Base-by-base conservation (phyloP, 2,113 vertebrate species). In the Fregetta grallaria region DNA sequence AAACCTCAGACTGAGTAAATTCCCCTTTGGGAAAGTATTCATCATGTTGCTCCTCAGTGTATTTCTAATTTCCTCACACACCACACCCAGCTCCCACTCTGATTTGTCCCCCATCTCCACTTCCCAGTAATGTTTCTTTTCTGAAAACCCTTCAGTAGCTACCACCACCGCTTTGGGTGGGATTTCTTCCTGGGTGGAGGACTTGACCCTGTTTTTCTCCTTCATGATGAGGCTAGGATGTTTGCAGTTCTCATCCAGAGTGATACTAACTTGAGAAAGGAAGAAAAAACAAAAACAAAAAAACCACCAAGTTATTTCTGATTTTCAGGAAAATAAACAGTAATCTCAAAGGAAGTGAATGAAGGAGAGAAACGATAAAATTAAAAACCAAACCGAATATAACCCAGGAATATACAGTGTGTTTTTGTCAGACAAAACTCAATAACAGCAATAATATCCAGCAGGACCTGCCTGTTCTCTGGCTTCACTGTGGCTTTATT, bases 31-130 rank as follows among this genome's bases (percentile, higher is more conserved):
- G 29, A 32, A 26, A 25, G 9, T 4, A 4, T 21, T 29, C 8
- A 1, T 25, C 0, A 1, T 10, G 26, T 15, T 38, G 27, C 14
- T 63, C 10, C 5, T 76, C 42, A 87, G 13, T 3, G 9, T 15
- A 19, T 76, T 36, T 22, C 77, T 56, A 8, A 29, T 12, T 13
- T 44, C 15, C 23, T 92, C 77, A 38, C 15, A 20, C 26, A 87
- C 9, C 27, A 92, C 76, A 10, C 90, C 90, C 36, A 92, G 42
- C 32, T 63, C 76, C 90, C 90, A 92, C 23, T 92, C 70, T 2
- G 29, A 12, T 20, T 63, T 62, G 18, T 63, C 49, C 18, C 49
- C 47, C 70, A 92, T 55, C 26, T 87, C 84, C 63, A 87, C 90
- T 44, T 92, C 90, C 90, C 84, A 92, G 70, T 92, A 87, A 38